Conservation (phyloP, 2,797 vertebrate genomes). For the Falco berigora region DNA sequence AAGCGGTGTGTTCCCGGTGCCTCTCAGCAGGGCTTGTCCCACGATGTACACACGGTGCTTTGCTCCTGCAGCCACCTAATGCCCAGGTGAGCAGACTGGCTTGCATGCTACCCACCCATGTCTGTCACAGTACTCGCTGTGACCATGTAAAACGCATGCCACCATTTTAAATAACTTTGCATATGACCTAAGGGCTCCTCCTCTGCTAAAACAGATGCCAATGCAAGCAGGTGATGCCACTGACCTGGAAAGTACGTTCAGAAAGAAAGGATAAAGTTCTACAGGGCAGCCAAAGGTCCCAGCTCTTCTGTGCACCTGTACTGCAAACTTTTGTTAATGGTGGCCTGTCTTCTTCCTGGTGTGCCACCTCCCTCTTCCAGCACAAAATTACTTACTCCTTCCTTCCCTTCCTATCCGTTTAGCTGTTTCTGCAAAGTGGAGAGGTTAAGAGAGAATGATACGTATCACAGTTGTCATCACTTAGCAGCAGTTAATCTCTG, state of each 20-base stretch:
- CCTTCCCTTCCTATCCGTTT: background rate
- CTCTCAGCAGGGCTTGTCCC: background rate
- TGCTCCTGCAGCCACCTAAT: background rate
- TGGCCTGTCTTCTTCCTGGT: background rate
- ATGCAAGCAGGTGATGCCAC: accelerated
- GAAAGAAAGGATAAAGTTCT: background rate
- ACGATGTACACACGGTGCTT: accelerated
- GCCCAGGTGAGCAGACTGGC: background rate
- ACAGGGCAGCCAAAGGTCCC: background rate
- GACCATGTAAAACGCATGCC: background rate
- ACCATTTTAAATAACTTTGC: background rate
- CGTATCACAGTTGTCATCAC: background rate
- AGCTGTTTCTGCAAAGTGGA: background rate
- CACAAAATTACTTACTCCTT: background rate
- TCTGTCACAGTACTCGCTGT: background rate
- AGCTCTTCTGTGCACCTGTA: background rate
- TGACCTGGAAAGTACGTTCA: background rate
- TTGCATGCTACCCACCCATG: accelerated
- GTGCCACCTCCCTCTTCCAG: background rate
- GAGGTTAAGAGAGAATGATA: background rate
- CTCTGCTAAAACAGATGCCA: background rate
- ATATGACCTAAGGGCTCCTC: background rate
- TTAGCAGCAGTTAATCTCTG: background rate
- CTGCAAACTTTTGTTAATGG: background rate
- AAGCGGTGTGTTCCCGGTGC: background rate